phyloP scores from a whole-genome alignment of 2,797 vertebrate species.

The Alosa sapidissima region DNA sequence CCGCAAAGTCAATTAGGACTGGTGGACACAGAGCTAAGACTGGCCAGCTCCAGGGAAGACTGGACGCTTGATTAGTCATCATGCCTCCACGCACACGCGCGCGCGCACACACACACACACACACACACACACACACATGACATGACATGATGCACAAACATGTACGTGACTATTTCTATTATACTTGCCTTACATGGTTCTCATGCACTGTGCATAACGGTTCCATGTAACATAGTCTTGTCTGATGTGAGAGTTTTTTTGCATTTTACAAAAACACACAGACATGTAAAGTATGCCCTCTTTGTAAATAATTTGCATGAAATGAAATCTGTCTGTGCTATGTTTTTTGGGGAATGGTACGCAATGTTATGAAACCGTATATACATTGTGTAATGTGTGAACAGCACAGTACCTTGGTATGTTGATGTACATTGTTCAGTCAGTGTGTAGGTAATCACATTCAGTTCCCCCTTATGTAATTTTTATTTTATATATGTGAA shows the following conservation, averaged over 20 bases:
- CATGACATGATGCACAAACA: not conserved
- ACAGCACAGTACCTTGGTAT: not conserved
- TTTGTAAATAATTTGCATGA: not conserved
- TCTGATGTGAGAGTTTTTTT: not conserved
- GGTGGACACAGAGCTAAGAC: not conserved
- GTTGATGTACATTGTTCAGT: not conserved
- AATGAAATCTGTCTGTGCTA: slow-evolving; percentile 9
- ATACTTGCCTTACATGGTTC: not conserved
- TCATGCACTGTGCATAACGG: not conserved
- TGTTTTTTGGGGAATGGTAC: not conserved
- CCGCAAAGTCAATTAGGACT: not conserved
- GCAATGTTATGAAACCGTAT: not conserved
- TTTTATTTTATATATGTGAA: not conserved
- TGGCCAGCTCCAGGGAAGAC: not conserved
- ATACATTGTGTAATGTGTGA: slow-evolving; percentile 37
- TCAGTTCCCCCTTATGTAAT: not conserved
- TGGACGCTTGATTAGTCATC: not conserved
- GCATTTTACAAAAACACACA: not conserved
- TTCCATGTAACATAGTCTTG: not conserved
- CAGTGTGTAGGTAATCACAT: not conserved
- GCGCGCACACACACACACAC: not conserved
- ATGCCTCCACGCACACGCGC: not conserved
- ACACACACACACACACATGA: not conserved
- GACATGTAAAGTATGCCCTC: not conserved
- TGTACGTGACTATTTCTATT: not conserved